Percentiles rank a stretch among this genome's conserved stretches.
These are phyloP conservation scores for Balearica regulorum DNA, from an alignment of 2,797 vertebrate genomes.

Conservation along the genomic window DNA sequence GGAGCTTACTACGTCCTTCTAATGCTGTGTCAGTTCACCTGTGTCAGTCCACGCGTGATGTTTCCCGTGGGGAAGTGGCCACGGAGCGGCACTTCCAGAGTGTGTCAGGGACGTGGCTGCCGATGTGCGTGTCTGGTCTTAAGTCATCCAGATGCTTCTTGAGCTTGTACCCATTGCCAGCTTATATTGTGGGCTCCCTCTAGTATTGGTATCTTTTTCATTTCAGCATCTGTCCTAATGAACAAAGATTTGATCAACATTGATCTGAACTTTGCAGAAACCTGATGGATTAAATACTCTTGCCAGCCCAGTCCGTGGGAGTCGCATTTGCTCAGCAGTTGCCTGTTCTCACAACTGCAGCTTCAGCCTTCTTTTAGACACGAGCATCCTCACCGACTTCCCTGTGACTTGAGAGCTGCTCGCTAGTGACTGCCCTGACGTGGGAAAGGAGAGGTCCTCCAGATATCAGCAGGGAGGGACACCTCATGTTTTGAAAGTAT, in stretches of 20 bases:
- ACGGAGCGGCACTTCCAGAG: not conserved
- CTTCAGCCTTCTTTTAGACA: not conserved
- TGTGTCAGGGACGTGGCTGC: not conserved
- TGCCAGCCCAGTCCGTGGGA: not conserved
- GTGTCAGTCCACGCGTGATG: rapidly evolving
- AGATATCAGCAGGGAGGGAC: not conserved
- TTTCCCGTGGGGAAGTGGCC: not conserved
- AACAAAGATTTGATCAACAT: not conserved
- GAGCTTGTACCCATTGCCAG: not conserved
- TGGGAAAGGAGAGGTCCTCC: not conserved
- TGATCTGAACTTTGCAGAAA: not conserved
- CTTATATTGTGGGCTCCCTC: not conserved
- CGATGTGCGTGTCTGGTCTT: not conserved
- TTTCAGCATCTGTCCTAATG: not conserved
- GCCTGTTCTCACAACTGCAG: not conserved
- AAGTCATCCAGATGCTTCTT: not conserved
- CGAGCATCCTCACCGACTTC: not conserved
- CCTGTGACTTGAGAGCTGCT: not conserved
- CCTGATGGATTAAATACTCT: not conserved
- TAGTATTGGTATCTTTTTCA: not conserved
- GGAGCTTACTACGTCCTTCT: not conserved
- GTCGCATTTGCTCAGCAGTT: not conserved
- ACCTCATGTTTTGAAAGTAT: not conserved
- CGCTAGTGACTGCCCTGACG: not conserved
- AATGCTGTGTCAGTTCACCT: not conserved